phyloP scores from a whole-genome alignment of 2,113 vertebrate species.

The Apodemus sylvaticus region DNA sequence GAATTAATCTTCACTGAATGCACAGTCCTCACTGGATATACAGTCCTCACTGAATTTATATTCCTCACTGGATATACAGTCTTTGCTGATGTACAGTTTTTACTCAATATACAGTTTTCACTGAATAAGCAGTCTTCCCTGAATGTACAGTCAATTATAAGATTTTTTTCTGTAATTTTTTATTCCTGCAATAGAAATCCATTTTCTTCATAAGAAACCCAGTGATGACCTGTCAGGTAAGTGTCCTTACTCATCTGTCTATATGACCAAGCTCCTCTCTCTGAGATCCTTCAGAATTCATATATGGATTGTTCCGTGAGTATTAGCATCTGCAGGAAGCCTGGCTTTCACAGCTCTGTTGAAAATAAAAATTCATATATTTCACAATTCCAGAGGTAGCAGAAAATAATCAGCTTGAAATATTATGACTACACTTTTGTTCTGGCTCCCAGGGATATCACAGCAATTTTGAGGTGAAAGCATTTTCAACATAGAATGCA shows the following conservation, averaged over 20 bases:
- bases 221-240: conserved; percentile 84
- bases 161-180: conserved; percentile 82
- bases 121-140: neutral
- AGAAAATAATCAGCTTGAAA: conserved; percentile 64
- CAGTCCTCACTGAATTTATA: neutral
- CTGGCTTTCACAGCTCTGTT: neutral
- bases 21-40: too few species aligned
- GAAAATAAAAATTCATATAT: conserved; percentile 28
- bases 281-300: conserved; percentile 60
- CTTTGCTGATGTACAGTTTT: neutral
- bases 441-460: conserved; percentile 58
- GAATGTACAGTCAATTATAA: conserved; percentile 84
- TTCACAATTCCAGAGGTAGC: conserved; percentile 49
- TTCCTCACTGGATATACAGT: neutral
- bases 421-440: conserved; percentile 49
- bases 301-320: conserved; percentile 59
- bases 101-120: neutral
- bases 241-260: conserved; percentile 77
- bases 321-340: conserved; percentile 57
- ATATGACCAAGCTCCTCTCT: conserved; percentile 59
- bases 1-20: neutral
- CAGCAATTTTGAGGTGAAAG: conserved; percentile 1
- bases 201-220: conserved; percentile 86
- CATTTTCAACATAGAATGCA: neutral
- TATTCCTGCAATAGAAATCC: conserved; percentile 81